Percentiles rank a stretch among this genome's conserved stretches.
phyloP scores from a whole-genome alignment of 2,797 vertebrate genomes.

The Coregonus ussuriensis region DNA sequence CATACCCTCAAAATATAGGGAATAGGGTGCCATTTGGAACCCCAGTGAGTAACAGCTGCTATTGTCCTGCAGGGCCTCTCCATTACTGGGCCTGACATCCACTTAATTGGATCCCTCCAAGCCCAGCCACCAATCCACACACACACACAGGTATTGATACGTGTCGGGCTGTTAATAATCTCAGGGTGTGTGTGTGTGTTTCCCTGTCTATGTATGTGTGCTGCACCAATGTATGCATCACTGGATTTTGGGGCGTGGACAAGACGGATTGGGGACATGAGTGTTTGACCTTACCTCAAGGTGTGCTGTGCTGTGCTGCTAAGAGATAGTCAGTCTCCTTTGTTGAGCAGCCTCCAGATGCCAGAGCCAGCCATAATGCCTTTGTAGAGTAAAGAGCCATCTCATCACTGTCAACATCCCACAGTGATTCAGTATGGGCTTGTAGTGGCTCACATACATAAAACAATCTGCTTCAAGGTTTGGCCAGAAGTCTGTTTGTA shows the following conservation, averaged over 20 bases:
- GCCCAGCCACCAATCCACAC: neutral
- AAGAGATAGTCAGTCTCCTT: neutral
- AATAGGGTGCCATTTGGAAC: neutral
- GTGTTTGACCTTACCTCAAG: constrained; percentile 40
- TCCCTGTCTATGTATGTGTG: neutral
- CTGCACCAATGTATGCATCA: neutral
- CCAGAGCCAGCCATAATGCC: constrained; percentile 13
- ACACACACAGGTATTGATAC: neutral
- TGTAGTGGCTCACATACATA: neutral
- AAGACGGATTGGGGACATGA: constrained; percentile 34
- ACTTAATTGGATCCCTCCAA: neutral
- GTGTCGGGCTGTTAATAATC: neutral
- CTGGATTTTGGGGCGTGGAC: neutral
- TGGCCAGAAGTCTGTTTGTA: constrained; percentile 14
- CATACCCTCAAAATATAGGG: too few species aligned
- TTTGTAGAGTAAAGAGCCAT: constrained; percentile 56
- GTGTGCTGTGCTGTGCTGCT: constrained; percentile 1
- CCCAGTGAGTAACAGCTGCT: neutral
- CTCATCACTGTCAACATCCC: constrained; percentile 54
- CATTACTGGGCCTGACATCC: constrained; percentile 1
- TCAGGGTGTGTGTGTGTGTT: neutral
- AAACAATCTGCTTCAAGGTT: constrained; percentile 28
- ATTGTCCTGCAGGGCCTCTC: neutral
- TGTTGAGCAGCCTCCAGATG: neutral
- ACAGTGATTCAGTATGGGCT: constrained; percentile 23